Evolutionary conservation across 1,140 invertebrate species (phyloP).

Genomic region (Brachionus angularis): DNA sequence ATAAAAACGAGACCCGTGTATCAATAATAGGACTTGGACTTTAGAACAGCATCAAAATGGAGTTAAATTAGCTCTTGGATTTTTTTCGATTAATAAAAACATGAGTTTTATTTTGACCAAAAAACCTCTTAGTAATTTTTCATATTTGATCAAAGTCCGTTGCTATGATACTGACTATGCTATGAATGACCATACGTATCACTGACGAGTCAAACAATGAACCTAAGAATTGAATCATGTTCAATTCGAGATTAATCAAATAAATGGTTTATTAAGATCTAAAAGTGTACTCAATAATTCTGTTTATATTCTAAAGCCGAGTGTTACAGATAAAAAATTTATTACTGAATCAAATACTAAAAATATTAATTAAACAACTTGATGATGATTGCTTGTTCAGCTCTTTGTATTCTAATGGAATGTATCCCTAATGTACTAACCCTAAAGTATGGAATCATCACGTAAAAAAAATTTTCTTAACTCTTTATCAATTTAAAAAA

Average conservation of each 20-base stretch:
- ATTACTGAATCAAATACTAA: neutral
- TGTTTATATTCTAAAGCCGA: neutral
- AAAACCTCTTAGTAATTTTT: constrained; percentile 26
- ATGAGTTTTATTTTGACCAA: constrained; percentile 21
- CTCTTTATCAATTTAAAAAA: too few species aligned
- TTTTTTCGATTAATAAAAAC: constrained; percentile 37
- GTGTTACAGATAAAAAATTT: constrained; percentile 28
- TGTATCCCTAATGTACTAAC: too few species aligned
- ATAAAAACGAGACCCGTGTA: neutral
- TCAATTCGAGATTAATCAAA: neutral
- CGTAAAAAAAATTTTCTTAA: too few species aligned
- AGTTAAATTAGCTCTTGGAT: neutral
- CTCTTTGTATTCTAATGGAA: constrained; percentile 21
- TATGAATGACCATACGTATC: neutral
- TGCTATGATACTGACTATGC: constrained; percentile 29
- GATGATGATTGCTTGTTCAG: neutral
- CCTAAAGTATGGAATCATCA: too few species aligned
- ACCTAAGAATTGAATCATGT: neutral
- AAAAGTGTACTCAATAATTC: neutral
- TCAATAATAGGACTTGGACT: neutral
- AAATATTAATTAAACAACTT: neutral
- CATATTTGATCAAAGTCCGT: neutral
- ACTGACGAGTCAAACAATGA: constrained; percentile 34
- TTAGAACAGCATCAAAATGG: constrained; percentile 15
- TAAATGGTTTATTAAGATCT: constrained; percentile 5